phyloP scores from a whole-genome alignment of 2,113 vertebrate species.

The Euleptes europaea region DNA sequence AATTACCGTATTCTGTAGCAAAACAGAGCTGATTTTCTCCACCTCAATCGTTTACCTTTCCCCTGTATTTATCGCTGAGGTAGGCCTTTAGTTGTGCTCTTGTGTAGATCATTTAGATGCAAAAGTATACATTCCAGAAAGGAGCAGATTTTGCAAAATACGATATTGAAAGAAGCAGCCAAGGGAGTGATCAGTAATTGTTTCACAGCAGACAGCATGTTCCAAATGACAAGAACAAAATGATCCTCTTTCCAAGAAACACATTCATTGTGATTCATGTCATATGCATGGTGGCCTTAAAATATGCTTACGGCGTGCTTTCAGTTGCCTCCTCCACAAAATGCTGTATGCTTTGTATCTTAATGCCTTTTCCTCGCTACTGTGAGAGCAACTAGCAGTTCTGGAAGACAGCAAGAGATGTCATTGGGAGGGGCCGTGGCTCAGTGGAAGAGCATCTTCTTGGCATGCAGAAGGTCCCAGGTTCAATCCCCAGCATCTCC shows the following conservation, averaged over 20 bases:
- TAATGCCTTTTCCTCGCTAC: neutral
- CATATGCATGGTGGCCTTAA: neutral
- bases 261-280: neutral
- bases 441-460: too few relatives aligned
- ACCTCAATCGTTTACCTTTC: neutral
- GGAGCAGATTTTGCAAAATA: neutral
- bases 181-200: neutral
- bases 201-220: neutral
- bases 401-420: neutral
- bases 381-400: neutral
- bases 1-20: neutral
- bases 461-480: too few relatives aligned
- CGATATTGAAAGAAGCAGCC: neutral
- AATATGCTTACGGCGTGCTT: neutral
- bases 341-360: neutral
- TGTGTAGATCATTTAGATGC: neutral
- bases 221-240: neutral
- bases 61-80: neutral
- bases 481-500: too few relatives aligned
- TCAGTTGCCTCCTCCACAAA: neutral
- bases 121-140: neutral
- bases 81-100: neutral
- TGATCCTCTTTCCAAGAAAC: neutral
- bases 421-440: neutral
- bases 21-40: neutral